phyloP scores from a whole-genome alignment of 1,140 invertebrate species.

The Ruditapes philippinarum region DNA sequence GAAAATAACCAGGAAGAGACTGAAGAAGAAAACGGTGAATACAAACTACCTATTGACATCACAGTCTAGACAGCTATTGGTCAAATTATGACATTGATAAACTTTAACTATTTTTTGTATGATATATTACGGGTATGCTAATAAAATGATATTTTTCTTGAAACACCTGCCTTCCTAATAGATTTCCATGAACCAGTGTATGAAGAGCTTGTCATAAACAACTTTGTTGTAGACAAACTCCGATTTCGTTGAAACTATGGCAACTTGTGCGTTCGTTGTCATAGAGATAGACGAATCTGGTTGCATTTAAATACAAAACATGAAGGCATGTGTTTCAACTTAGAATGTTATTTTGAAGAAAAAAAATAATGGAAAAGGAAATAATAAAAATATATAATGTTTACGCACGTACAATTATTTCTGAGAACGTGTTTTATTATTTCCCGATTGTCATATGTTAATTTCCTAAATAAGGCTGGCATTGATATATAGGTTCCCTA shows the following conservation, averaged over 20 bases:
- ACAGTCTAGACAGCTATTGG: no score
- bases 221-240: background rate
- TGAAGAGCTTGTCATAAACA: constrained; percentile 9
- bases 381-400: no score
- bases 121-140: no score
- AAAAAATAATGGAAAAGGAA: no score
- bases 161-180: background rate
- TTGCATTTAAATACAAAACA: background rate
- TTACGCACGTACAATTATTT: no score
- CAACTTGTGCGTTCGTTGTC: constrained; percentile 31
- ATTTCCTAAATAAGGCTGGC: no score
- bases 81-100: no score
- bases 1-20: background rate
- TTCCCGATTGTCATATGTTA: no score
- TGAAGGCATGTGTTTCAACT: background rate
- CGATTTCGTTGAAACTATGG: constrained; percentile 9
- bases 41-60: background rate
- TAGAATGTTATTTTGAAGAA: background rate
- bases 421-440: no score
- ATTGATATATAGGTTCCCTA: no score
- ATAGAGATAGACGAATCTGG: constrained; percentile 6
- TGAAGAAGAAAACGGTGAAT: background rate
- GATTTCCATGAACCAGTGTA: background rate
- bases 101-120: no score
- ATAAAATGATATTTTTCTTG: no score